Percentiles rank a stretch among this genome's conserved stretches.
phyloP scores from a whole-genome alignment of 2,797 vertebrate genomes.

The Cryptoprocta ferox region DNA sequence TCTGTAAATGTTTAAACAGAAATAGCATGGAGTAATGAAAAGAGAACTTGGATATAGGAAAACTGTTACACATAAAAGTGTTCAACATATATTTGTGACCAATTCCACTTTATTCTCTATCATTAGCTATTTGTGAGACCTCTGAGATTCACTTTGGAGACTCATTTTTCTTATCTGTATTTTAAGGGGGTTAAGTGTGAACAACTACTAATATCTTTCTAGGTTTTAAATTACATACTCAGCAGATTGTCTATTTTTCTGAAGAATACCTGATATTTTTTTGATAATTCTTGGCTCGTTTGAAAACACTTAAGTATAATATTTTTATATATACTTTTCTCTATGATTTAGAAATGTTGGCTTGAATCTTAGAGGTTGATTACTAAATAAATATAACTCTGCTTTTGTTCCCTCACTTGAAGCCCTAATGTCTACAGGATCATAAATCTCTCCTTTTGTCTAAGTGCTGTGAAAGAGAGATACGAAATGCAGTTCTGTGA shows the following conservation, averaged over 20 bases:
- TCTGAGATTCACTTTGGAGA: not conserved
- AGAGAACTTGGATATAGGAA: not conserved
- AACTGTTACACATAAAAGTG: not conserved
- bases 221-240: not conserved
- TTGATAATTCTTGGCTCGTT: not conserved
- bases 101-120: not conserved
- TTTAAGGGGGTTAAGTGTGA: not conserved
- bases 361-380: conserved; percentile 33
- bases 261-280: not conserved
- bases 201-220: not conserved
- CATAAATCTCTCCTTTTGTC: conserved; percentile 39
- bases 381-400: not conserved
- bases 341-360: conserved; percentile 15
- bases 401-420: not conserved
- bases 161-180: not conserved
- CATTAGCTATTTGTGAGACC: not conserved
- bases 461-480: not conserved
- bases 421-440: not conserved
- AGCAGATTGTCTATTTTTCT: not conserved
- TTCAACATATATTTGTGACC: not conserved
- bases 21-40: not conserved
- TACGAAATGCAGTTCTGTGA: not conserved
- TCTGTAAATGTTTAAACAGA: not conserved
- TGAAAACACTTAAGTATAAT: not conserved
- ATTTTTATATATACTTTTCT: not conserved